Conservation (phyloP, 1,140 invertebrate species). For the Leptopilina boulardi region DNA sequence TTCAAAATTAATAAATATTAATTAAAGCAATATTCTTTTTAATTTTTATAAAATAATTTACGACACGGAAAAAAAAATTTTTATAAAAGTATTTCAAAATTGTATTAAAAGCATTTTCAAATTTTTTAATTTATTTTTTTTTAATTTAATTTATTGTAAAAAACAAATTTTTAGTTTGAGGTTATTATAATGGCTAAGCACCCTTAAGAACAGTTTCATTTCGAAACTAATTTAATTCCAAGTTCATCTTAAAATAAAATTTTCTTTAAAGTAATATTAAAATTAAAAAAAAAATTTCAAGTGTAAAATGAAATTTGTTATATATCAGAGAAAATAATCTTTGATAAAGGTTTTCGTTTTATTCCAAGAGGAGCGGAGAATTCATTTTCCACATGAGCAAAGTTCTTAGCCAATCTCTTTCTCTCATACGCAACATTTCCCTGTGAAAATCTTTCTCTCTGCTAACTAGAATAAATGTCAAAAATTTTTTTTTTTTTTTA, state of each 20-base stretch:
- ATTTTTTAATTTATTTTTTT: no score
- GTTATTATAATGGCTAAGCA: no score
- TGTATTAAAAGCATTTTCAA: no score
- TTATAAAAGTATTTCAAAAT: no score
- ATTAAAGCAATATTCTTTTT: no score
- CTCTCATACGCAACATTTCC: not conserved
- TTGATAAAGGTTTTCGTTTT: not conserved
- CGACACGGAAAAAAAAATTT: no score
- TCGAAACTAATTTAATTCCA: no score
- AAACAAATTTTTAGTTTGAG: no score
- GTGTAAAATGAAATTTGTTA: not conserved
- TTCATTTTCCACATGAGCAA: slow-evolving; percentile 22
- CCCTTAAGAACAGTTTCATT: no score
- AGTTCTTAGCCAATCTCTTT: slow-evolving; percentile 3
- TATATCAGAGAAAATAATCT: not conserved
- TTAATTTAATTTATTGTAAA: no score
- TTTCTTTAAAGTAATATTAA: not conserved
- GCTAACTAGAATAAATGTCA: not conserved
- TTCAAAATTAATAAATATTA: no score
- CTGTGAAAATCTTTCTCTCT: slow-evolving; percentile 26
- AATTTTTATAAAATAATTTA: no score
- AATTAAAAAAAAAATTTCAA: not conserved
- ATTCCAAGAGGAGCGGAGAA: not conserved
- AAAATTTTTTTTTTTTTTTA: slow-evolving; percentile 17
- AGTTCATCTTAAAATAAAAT: not conserved